Evolutionary conservation across 2,888 invertebrate genomes (phyloP).

Genomic region (Drosophila mettleri): DNA sequence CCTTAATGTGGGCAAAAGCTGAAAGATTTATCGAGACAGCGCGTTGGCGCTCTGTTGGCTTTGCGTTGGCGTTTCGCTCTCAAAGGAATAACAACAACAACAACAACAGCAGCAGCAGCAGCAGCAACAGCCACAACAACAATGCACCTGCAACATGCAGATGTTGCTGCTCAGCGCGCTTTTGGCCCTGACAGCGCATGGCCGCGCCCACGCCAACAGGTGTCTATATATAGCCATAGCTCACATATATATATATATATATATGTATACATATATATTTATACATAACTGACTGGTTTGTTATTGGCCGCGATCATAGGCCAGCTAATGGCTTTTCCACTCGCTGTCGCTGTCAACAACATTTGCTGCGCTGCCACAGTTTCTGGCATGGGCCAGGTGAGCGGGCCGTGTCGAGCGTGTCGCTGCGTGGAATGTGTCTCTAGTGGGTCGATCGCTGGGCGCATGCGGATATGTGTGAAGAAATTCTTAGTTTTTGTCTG

Average conservation of each 20-base stretch:
- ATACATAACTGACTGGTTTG: slow-evolving; percentile 31
- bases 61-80: slow-evolving; percentile 44
- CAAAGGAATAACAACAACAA: slow-evolving; percentile 34
- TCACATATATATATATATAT: slow-evolving; percentile 12
- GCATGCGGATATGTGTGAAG: slow-evolving; percentile 13
- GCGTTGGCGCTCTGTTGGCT: slow-evolving; percentile 27
- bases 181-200: slow-evolving; percentile 53
- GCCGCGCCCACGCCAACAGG: slow-evolving; percentile 43
- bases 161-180: slow-evolving; percentile 17
- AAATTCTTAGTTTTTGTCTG: neutral
- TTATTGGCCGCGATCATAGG: slow-evolving; percentile 2
- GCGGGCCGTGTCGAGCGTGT: no score
- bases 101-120: slow-evolving; percentile 4
- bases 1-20: slow-evolving; percentile 1
- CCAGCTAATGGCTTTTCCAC: slow-evolving; percentile 16
- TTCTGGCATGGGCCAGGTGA: slow-evolving; percentile 3
- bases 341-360: slow-evolving; percentile 1
- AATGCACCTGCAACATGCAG: slow-evolving; percentile 52
- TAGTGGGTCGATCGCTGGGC: slow-evolving; percentile 16
- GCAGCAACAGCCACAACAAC: slow-evolving; percentile 21
- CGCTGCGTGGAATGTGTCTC: no score
- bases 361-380: neutral
- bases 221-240: slow-evolving; percentile 34
- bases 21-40: slow-evolving; percentile 9
- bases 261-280: neutral